phyloP scores from a whole-genome alignment of 92 coral and sea anemone species.

The Nematostella vectensis region DNA sequence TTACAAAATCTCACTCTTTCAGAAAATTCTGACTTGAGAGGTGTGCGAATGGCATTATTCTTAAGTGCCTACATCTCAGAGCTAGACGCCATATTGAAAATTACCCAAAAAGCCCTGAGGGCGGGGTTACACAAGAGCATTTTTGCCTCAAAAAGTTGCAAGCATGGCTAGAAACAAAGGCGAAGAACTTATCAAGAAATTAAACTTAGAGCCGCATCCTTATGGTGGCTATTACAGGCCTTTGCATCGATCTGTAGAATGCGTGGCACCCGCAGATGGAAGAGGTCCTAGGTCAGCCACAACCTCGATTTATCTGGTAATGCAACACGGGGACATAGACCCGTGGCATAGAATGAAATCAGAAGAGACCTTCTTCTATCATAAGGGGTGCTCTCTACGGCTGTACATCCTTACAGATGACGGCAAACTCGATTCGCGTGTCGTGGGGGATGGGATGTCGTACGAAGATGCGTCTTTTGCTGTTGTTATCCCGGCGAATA shows the following conservation, averaged over 20 bases:
- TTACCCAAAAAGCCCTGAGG: too few relatives aligned
- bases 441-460: constrained; percentile 47
- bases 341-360: constrained; percentile 70
- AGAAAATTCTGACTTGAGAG: too few relatives aligned
- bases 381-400: constrained; percentile 49
- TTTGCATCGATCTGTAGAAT: constrained; percentile 36
- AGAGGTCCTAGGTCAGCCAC: constrained; percentile 46
- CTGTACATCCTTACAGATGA: constrained; percentile 37
- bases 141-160: too few relatives aligned
- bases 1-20: too few relatives aligned
- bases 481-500: constrained; percentile 44
- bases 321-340: constrained; percentile 33
- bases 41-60: too few relatives aligned
- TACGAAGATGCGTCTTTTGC: constrained; percentile 40
- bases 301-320: constrained; percentile 51
- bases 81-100: too few relatives aligned
- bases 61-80: too few relatives aligned
- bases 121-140: too few relatives aligned
- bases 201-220: constrained; percentile 55
- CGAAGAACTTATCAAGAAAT: constrained; percentile 32
- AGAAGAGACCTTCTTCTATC: constrained; percentile 69
- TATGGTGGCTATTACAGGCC: constrained; percentile 35
- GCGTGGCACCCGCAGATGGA: constrained; percentile 46
- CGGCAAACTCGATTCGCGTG: constrained; percentile 31
- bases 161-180: too few relatives aligned